Evolutionary conservation across 2,888 invertebrate species (phyloP), one percentile per base, ranked within the genome.

Genomic region (Standfussiana lucernea): DNA sequence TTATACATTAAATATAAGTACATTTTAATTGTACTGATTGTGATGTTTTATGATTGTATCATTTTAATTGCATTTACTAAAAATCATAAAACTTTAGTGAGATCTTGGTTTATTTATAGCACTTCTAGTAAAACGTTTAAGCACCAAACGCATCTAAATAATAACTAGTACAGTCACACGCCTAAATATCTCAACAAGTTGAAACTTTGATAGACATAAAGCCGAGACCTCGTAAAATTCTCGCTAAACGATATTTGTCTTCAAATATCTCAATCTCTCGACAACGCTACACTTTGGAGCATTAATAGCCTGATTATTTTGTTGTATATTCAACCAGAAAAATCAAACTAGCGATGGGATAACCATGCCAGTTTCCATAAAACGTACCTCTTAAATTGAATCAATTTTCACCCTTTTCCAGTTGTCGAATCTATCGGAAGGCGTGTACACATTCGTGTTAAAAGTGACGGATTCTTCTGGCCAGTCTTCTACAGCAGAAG

Each of bases 381-480:
- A 28, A 56, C 15, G 6, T 15, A 28, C 61, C 10, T 4, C 32
- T 59, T 21, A 61, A 61, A 61, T 21, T 35, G 4, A 61, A 35
- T 11, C 1, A 21, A 21, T 21, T 50, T 47, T 50, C 24, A 18
- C 45, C 28, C 11, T 67, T 53, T 91, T 90, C 61, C 96, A 97
- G 95, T 95, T 99, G 21, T 99, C 99, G 1, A 98, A 99, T 94
- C 97, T 99, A 67, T 99, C 99, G 90, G 98, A 99, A 91, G 99
- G 99, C 65, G 98, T 99, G 96, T 99, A 99, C 93, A 99, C 99
- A 0, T 99, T 99, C 95, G 98, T 98, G 11, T 95, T 99, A 65
- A 99, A 98, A 96, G 99, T 99, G 47, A 99, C 98, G 1, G 99
- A 99, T 91, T 98, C 98, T 72, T 98, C 98, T 0, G 98, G 98